Evolutionary conservation across 1,140 invertebrate species (phyloP).

Genomic region (Drosophila punjabiensis): DNA sequence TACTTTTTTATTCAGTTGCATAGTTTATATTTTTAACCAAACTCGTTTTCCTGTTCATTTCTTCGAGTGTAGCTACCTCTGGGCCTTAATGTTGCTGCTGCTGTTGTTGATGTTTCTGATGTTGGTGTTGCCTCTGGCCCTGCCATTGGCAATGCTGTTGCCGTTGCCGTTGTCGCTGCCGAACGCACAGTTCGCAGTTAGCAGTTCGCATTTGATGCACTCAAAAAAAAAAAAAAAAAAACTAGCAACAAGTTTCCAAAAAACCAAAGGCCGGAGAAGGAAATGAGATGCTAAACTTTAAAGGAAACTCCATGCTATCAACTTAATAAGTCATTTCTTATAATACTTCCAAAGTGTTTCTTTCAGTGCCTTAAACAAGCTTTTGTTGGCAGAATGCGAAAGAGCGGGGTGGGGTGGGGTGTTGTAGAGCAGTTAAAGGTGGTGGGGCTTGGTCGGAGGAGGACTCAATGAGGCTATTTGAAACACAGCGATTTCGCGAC

Average conservation of each 20-base stretch:
- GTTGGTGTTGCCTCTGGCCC: conserved; percentile 12
- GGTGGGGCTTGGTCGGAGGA: conserved; percentile 1
- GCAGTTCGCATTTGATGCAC: conserved; percentile 12
- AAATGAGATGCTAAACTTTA: no score
- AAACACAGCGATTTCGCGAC: conserved; percentile 77
- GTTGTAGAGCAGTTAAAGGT: conserved; percentile 16
- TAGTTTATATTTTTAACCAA: not conserved
- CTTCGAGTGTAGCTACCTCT: conserved; percentile 8
- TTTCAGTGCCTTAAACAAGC: conserved; percentile 19
- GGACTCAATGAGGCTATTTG: conserved; percentile 79
- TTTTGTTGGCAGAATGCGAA: not conserved
- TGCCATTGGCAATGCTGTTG: conserved; percentile 16
- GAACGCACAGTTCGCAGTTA: conserved; percentile 17
- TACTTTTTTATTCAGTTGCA: not conserved
- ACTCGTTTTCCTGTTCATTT: not conserved
- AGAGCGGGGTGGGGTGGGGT: not conserved
- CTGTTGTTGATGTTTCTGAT: conserved; percentile 14
- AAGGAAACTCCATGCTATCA: no score
- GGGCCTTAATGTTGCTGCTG: not conserved
- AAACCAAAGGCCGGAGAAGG: no score
- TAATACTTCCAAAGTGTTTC: not conserved
- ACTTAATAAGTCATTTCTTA: not conserved
- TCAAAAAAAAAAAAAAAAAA: not conserved
- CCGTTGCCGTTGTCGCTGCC: not conserved
- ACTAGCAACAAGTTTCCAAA: not conserved